Evolutionary conservation across 92 coral and sea anemone species (phyloP).

Genomic region (Porites divaricata): DNA sequence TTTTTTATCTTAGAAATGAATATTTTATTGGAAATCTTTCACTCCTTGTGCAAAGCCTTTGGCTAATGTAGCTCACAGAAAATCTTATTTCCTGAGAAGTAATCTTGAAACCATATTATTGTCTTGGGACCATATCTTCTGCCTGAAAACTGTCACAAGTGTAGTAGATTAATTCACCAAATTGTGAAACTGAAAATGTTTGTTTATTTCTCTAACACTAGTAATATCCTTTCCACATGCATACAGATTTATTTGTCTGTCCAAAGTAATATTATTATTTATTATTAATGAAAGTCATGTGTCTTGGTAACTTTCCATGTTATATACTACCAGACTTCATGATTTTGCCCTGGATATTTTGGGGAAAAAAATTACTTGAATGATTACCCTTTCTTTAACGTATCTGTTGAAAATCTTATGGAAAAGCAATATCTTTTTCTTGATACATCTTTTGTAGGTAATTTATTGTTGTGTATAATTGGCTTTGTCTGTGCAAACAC

Average conservation of each 20-base stretch:
- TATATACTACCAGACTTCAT: neutral
- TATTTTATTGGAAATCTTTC: constrained; percentile 35
- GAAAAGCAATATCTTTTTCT: neutral
- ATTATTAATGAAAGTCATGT: constrained; percentile 37
- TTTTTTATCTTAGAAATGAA: constrained; percentile 16
- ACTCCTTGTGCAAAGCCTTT: neutral
- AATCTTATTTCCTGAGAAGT: no score
- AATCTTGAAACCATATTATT: no score
- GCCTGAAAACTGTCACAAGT: neutral
- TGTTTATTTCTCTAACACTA: neutral
- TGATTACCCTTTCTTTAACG: neutral
- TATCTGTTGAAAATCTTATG: neutral
- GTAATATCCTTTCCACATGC: neutral
- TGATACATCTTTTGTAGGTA: neutral
- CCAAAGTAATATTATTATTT: neutral
- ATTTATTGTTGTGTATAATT: neutral
- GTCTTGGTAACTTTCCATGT: constrained; percentile 19
- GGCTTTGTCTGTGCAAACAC: neutral
- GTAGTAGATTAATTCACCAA: neutral
- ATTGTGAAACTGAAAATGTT: neutral
- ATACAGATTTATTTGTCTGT: constrained; percentile 11
- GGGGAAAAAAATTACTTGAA: neutral
- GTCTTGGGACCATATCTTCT: neutral
- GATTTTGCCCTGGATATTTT: neutral
- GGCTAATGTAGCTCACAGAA: no score